Percentiles rank a stretch among this genome's conserved stretches.
Conservation (phyloP, 2,888 invertebrate species). For the Julus scanicus region DNA sequence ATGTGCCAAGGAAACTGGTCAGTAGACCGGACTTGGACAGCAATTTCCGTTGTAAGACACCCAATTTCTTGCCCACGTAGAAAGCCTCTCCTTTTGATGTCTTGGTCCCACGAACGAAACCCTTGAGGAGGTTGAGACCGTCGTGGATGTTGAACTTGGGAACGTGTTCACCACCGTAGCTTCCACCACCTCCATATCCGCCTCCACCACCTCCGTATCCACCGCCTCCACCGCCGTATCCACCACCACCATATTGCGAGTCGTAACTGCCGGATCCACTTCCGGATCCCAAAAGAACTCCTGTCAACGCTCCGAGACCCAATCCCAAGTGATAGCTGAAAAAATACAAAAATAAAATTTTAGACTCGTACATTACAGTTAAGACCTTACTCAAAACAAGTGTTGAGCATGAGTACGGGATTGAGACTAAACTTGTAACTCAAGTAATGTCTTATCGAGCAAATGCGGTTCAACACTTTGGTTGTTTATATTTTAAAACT, state of each 20-base stretch:
- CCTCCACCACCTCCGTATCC: conserved; percentile 6
- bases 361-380: background rate
- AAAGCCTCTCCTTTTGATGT: conserved; percentile 48
- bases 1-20: background rate
- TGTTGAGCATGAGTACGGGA: too few relatives aligned
- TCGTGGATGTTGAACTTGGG: conserved; percentile 54
- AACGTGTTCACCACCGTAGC: conserved; percentile 37
- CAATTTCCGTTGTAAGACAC: conserved; percentile 9
- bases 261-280: conserved; percentile 11
- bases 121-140: conserved; percentile 51
- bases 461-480: too few relatives aligned
- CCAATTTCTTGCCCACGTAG: conserved; percentile 49
- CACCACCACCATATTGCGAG: background rate
- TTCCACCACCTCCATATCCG: background rate
- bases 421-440: too few relatives aligned
- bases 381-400: too few relatives aligned
- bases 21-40: background rate
- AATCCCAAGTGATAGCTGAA: conserved; percentile 44
- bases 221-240: background rate
- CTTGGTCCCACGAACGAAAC: conserved; percentile 41
- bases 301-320: conserved; percentile 29
- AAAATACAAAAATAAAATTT: background rate
- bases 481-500: too few relatives aligned
- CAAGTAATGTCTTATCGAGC: too few relatives aligned
- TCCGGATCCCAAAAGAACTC: conserved; percentile 2